A percentile compares a stretch with the other conserved stretches of the same genome.
phyloP scores from a whole-genome alignment of 2,797 vertebrate species.

The Phaenicophaeus curvirostris region DNA sequence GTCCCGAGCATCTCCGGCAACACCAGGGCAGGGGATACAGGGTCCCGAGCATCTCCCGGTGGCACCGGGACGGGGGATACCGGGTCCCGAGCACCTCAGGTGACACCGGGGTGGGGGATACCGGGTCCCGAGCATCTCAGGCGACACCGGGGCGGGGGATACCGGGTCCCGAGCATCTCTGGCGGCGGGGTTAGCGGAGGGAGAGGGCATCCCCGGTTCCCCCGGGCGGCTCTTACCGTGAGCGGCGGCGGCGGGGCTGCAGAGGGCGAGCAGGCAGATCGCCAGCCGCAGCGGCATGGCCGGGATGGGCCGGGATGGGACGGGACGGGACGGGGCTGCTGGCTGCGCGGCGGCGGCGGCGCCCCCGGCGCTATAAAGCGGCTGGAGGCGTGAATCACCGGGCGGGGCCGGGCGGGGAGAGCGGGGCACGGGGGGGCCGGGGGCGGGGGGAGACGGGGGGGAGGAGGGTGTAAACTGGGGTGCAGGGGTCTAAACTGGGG shows the following conservation, averaged over 20 bases:
- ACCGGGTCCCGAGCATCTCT: neutral
- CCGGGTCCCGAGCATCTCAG: too few species aligned
- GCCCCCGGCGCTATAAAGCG: constrained; percentile 77
- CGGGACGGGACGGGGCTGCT: neutral
- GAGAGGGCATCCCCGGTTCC: neutral
- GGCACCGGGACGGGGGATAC: too few species aligned
- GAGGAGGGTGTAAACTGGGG: neutral
- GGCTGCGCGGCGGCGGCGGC: constrained; percentile 74
- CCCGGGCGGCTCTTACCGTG: neutral
- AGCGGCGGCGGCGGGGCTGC: neutral
- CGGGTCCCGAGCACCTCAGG: too few species aligned
- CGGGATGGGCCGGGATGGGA: neutral
- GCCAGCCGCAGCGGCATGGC: neutral
- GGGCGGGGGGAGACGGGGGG: too few species aligned
- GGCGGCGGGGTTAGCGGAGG: neutral
- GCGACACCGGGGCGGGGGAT: neutral
- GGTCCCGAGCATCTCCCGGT: too few species aligned
- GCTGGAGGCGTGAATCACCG: neutral
- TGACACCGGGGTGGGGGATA: neutral
- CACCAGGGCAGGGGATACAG: too few species aligned
- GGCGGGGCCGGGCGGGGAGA: neutral
- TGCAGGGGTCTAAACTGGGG: too few species aligned
- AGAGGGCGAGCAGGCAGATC: neutral
- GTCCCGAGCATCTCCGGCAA: too few species aligned
- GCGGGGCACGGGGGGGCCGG: too few species aligned